Percentiles rank a stretch among this genome's conserved stretches.
Conservation (phyloP, 2,113 vertebrate species). For the Rhabdomys dilectus region DNA sequence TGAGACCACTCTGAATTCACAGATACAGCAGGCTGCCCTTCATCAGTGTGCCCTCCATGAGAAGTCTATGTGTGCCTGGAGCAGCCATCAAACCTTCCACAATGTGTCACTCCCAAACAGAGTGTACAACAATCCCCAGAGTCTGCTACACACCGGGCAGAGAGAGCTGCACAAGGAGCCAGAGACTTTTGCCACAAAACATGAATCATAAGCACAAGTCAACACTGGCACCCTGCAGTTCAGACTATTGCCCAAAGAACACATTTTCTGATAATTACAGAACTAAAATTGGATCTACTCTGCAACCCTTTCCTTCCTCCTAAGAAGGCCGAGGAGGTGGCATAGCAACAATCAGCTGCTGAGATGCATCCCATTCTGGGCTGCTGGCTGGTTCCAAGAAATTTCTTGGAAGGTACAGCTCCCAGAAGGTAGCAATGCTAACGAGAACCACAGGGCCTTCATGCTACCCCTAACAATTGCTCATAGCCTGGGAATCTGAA, state of each 20-base stretch:
- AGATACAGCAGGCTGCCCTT: background rate
- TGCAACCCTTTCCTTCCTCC: constrained; percentile 60
- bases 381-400: constrained; percentile 52
- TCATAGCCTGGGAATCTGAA: background rate
- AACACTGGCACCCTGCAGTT: constrained; percentile 48
- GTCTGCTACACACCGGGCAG: fast-evolving
- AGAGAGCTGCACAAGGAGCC: background rate
- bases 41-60: background rate
- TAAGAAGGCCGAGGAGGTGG: constrained; percentile 70
- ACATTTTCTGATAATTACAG: constrained; percentile 67
- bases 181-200: background rate
- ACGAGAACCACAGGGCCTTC: background rate
- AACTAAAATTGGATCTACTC: constrained; percentile 64
- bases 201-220: constrained; percentile 34
- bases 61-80: background rate
- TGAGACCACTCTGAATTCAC: background rate
- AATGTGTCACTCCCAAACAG: background rate
- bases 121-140: fast-evolving
- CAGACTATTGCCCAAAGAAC: constrained; percentile 64
- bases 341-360: constrained; percentile 34
- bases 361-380: constrained; percentile 26
- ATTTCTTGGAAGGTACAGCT: constrained; percentile 74
- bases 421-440: constrained; percentile 45
- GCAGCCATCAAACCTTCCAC: fast-evolving
- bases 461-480: fast-evolving